A percentile compares a stretch with the other conserved stretches of the same genome.
Evolutionary conservation across 2,888 invertebrate species (phyloP).

Genomic region (Stratiomys singularior): DNA sequence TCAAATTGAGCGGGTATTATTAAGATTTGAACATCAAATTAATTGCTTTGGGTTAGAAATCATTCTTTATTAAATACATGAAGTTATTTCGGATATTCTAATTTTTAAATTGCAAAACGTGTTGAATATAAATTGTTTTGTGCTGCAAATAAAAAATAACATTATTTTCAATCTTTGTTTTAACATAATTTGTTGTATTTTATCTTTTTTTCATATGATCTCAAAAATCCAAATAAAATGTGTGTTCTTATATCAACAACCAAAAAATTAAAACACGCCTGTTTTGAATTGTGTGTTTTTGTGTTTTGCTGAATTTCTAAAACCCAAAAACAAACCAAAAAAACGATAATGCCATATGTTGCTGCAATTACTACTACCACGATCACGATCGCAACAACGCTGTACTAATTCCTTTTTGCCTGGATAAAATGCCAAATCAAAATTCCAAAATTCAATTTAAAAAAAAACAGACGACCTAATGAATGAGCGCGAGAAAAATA

Average conservation of each 20-base stretch:
- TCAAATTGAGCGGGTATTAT: too few relatives aligned
- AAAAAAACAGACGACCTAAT: conserved; percentile 93
- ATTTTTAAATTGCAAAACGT: too few relatives aligned
- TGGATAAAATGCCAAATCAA: not conserved
- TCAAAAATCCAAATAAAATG: not conserved
- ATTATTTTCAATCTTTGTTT: conserved; percentile 2
- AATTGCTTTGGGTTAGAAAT: too few relatives aligned
- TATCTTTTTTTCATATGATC: conserved; percentile 39
- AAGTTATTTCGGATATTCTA: too few relatives aligned
- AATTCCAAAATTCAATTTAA: not conserved
- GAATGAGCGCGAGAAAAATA: conserved; percentile 94
- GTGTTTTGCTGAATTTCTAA: conserved; percentile 5
- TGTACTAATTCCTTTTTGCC: not conserved
- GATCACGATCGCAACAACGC: conserved; percentile 24
- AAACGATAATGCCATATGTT: not conserved
- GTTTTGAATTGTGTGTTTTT: conserved; percentile 27
- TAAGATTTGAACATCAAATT: too few relatives aligned
- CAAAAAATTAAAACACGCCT: conserved; percentile 18
- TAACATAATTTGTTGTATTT: conserved; percentile 29
- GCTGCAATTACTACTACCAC: conserved; percentile 46
- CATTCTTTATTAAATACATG: too few relatives aligned
- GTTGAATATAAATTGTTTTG: too few relatives aligned
- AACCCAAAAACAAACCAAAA: not conserved
- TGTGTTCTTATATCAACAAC: conserved; percentile 26
- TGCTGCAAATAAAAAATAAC: too few relatives aligned